These are phyloP conservation scores for Parazoanthus atlanticus DNA, from an alignment of 92 coral and sea anemone species.

Conservation along the genomic window DNA sequence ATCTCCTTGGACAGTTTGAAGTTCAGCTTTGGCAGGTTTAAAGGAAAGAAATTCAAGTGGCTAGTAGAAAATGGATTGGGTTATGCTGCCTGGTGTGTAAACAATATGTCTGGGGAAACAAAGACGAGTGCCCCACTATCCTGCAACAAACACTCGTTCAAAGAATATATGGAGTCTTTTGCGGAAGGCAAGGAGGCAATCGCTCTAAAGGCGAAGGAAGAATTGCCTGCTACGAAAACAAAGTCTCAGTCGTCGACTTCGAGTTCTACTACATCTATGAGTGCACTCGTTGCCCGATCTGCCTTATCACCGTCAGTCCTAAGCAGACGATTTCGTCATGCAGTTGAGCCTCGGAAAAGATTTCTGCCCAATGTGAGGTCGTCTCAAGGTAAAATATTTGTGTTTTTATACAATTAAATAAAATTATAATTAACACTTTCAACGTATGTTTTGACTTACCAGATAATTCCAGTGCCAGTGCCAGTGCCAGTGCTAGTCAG, in stretches of 20 bases:
- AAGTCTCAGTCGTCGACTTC: too few relatives aligned
- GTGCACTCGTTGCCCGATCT: constrained; percentile 2
- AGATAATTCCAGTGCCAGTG: too few relatives aligned
- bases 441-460: too few relatives aligned
- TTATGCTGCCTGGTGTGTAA: background rate
- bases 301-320: constrained; percentile 4
- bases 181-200: too few relatives aligned
- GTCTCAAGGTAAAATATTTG: constrained; percentile 20
- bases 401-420: background rate
- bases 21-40: background rate
- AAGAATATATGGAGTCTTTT: constrained; percentile 26
- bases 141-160: constrained; percentile 30
- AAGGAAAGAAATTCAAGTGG: background rate
- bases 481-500: too few relatives aligned
- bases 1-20: background rate
- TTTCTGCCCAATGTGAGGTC: constrained; percentile 12
- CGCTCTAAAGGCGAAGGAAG: too few relatives aligned
- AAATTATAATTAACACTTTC: too few relatives aligned
- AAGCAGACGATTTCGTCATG: background rate
- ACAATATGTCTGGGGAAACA: constrained; percentile 22
- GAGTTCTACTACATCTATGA: background rate
- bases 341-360: background rate
- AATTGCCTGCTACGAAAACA: too few relatives aligned
- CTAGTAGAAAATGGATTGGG: background rate
- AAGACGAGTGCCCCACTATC: constrained; percentile 41